A percentile compares a stretch with the other conserved stretches of the same genome.
Evolutionary conservation across 37 sponge, comb jelly and placozoan species (phyloP).

Genomic region (Theonella swinhoei): DNA sequence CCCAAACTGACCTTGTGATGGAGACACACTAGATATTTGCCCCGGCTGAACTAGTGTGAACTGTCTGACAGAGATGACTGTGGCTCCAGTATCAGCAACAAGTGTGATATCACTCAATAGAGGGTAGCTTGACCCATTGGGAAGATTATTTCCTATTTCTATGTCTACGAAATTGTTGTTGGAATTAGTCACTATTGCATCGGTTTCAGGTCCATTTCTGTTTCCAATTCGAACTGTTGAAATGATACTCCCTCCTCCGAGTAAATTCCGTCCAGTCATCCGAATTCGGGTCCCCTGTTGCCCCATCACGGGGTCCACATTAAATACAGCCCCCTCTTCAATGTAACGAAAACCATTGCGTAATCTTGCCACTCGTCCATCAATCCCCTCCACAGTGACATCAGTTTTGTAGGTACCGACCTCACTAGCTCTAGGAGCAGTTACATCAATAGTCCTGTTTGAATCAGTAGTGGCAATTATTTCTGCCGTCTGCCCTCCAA

Average conservation of each 20-base stretch:
- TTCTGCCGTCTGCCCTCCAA: constrained; percentile 40
- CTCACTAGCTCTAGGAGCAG: constrained; percentile 43
- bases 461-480: constrained; percentile 4
- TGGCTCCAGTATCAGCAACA: constrained; percentile 56
- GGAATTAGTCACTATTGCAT: not conserved
- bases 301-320: constrained; percentile 47
- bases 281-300: constrained; percentile 66
- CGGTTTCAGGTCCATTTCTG: not conserved
- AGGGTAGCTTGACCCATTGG: not conserved
- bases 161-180: constrained; percentile 3
- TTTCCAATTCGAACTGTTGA: constrained; percentile 5
- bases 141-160: not conserved
- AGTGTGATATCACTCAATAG: constrained; percentile 4
- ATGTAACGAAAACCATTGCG: constrained; percentile 68
- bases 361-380: constrained; percentile 41
- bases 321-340: constrained; percentile 51
- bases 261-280: constrained; percentile 53
- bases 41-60: constrained; percentile 55
- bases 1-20: constrained; percentile 58
- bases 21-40: constrained; percentile 30
- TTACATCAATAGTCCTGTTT: constrained; percentile 16
- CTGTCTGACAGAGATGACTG: constrained; percentile 1
- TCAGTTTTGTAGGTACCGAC: constrained; percentile 53
- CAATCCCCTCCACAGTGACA: constrained; percentile 32
- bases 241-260: constrained; percentile 59